Evolutionary conservation across 2,888 invertebrate species (phyloP).

Genomic region (Portevinia maculata): DNA sequence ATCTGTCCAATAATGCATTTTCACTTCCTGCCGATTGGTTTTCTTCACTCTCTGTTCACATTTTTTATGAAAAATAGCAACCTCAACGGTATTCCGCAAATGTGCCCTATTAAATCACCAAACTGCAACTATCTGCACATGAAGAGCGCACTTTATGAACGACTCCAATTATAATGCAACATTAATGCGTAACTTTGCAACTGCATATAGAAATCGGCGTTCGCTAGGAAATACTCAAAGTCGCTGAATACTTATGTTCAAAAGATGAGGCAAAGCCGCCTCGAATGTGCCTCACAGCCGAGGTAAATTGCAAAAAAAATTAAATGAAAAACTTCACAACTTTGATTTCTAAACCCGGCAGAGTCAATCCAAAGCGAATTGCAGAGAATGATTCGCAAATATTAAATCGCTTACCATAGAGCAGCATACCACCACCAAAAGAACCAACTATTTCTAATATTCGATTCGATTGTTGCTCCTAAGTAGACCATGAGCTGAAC

Average conservation of each 20-base stretch:
- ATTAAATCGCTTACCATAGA: slow-evolving; percentile 7
- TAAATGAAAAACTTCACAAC: slow-evolving; percentile 48
- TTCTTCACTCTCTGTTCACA: slow-evolving; percentile 4
- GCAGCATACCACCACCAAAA: slow-evolving; percentile 8
- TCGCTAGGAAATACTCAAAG: slow-evolving; percentile 54
- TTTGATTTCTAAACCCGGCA: slow-evolving; percentile 60
- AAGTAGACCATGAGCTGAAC: slow-evolving; percentile 55
- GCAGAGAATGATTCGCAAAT: slow-evolving; percentile 54
- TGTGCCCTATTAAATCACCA: slow-evolving; percentile 66
- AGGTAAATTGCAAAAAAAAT: slow-evolving; percentile 49
- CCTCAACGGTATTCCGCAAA: slow-evolving; percentile 49
- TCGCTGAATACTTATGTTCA: slow-evolving; percentile 43
- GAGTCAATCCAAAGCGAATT: slow-evolving; percentile 43
- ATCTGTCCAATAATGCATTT: slow-evolving; percentile 12
- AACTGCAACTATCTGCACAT: slow-evolving; percentile 51
- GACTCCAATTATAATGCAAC: slow-evolving; percentile 73
- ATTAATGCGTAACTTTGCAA: slow-evolving; percentile 70
- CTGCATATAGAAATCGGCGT: slow-evolving; percentile 40
- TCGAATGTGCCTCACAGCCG: slow-evolving; percentile 30
- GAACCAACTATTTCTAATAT: slow-evolving; percentile 53
- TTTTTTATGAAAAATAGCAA: slow-evolving; percentile 2
- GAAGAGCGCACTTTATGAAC: slow-evolving; percentile 58
- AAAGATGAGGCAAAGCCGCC: slow-evolving; percentile 68
- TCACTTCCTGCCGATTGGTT: slow-evolving; percentile 4
- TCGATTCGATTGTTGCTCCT: slow-evolving; percentile 58